Percentiles rank a stretch among this genome's conserved stretches.
phyloP scores from a whole-genome alignment of 2,113 vertebrate species.

The Hippolais icterina region DNA sequence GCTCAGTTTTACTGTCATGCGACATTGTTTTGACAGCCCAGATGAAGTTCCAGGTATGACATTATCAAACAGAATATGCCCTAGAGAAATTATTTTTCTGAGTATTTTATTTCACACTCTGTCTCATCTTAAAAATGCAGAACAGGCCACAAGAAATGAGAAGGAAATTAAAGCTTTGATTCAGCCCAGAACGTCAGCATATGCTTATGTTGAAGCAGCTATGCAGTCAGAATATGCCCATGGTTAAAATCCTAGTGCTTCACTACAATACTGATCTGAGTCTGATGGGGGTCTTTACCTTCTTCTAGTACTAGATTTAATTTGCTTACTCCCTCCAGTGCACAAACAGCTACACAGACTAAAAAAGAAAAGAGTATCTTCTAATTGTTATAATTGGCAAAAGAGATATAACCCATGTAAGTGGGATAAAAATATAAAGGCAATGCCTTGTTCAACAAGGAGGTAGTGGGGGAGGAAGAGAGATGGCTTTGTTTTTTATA shows the following conservation, averaged over 20 bases:
- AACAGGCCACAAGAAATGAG: slow-evolving; percentile 45
- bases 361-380: background rate
- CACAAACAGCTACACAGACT: background rate
- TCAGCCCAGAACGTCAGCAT: background rate
- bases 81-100: slow-evolving; percentile 62
- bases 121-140: slow-evolving; percentile 42
- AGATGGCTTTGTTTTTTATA: background rate
- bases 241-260: background rate
- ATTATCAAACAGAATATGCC: slow-evolving; percentile 66
- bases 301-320: background rate
- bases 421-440: background rate
- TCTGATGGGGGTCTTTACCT: background rate
- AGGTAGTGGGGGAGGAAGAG: background rate
- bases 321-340: background rate
- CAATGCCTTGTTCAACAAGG: background rate
- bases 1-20: slow-evolving; percentile 53
- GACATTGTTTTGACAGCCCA: slow-evolving; percentile 62
- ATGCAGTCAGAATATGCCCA: background rate
- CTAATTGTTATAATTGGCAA: background rate
- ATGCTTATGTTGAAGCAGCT: background rate
- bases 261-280: background rate
- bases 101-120: slow-evolving; percentile 52
- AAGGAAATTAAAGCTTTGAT: slow-evolving; percentile 21
- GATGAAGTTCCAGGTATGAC: slow-evolving; percentile 65
- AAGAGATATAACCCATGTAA: background rate